Base-by-base conservation (phyloP, 2,888 invertebrate genomes). In the Chromoteleia sp. region DNA sequence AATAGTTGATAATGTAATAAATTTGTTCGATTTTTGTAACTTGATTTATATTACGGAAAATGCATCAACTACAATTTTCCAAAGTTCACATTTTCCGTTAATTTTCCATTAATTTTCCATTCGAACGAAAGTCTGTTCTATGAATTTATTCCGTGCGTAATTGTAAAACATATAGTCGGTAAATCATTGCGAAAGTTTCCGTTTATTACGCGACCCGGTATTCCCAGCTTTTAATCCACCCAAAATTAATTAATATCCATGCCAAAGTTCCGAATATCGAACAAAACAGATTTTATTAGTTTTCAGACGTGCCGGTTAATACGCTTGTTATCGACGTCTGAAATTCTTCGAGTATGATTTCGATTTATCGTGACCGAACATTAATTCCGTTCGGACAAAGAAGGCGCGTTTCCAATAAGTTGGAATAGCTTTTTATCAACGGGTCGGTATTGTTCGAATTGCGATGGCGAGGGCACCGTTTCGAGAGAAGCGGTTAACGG, bases 201-300 rank as follows among this genome's bases (percentile, higher is more conserved):
- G 41, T 14, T 54, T 54, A 41, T 54, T 41, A 54, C 54, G 39
- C 41, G 30, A 54, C 15, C 10, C 54, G 2, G 29, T 17, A 8
- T 6, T 25, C 10, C 29, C 29, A 29, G 54, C 52, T 39, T 39
- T 67, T 52, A 67, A 67, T 67, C 30, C 12, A 3, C 10, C 5
- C 7, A 17, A 56, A 65, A 56, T 8, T 43, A 68, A 56, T 68
- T 68, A 68, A 68, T 68, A 30, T 4, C 12, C 10, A 4, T 29
- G 41, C 12, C 30, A 41, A 43, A 43, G 30, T 68, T 56, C 12
- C 6, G 21, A 19, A 45, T 43, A 21, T 7, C 43, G 52, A 68
- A 43, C 54, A 68, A 54, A 54, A 43, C 43, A 30, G 10, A 68
- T 67, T 67, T 54, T 41, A 56, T 33, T 56, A 30, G 56, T 56